Conservation (phyloP, 2,797 vertebrate species). For the Oreonectes daqikongensis region DNA sequence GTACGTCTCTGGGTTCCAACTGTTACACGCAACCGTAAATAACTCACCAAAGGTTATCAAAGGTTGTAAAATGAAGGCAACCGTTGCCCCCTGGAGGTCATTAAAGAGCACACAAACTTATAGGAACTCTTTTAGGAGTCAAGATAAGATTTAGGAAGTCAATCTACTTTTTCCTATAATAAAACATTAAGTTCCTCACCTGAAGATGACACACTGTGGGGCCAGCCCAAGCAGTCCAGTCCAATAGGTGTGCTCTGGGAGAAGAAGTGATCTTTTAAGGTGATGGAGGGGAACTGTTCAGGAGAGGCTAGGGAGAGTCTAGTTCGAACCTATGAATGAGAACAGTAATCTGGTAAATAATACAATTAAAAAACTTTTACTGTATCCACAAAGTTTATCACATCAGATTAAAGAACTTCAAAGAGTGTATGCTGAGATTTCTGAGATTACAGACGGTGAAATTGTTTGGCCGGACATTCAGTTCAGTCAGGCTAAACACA, state of each 20-base stretch:
- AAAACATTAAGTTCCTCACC: constrained; percentile 65
- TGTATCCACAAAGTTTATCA: neutral
- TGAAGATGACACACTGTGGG: constrained; percentile 60
- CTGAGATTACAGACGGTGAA: constrained; percentile 7
- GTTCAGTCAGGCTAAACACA: constrained; percentile 1
- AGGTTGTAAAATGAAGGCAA: constrained; percentile 26
- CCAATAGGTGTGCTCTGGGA: constrained; percentile 80
- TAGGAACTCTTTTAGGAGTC: neutral
- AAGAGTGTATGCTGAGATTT: neutral
- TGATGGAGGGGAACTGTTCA: constrained; percentile 67
- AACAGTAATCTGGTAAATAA: constrained; percentile 8
- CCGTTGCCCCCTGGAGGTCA: constrained; percentile 49
- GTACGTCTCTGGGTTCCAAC: constrained; percentile 4
- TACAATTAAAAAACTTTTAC: neutral
- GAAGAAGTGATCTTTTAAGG: constrained; percentile 71
- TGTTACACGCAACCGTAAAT: constrained; percentile 38
- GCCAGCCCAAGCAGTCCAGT: constrained; percentile 75
- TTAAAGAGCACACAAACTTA: neutral
- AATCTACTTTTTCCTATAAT: neutral
- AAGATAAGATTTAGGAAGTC: constrained; percentile 24
- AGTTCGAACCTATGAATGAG: constrained; percentile 64
- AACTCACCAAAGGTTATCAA: constrained; percentile 36
- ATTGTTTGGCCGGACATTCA: constrained; percentile 3
- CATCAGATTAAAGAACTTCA: neutral
- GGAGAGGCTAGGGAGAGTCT: constrained; percentile 63